Evolutionary conservation across 2,888 invertebrate genomes (phyloP).

Genomic region (Thumatha senex): DNA sequence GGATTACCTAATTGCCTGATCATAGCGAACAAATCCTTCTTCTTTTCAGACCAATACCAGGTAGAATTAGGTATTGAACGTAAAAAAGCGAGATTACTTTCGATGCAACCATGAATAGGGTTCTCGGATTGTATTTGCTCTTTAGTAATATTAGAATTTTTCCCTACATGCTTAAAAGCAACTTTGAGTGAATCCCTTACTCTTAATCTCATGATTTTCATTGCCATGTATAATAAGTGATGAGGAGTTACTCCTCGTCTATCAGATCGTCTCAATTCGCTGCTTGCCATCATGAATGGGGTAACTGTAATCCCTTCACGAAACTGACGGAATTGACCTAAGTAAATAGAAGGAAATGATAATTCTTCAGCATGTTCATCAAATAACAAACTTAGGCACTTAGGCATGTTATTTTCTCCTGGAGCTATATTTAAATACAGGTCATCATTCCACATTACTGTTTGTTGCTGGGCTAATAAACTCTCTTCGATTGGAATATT

Average conservation of each 20-base stretch:
- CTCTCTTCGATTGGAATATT: slow-evolving; percentile 7
- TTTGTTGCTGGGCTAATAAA: slow-evolving; percentile 27
- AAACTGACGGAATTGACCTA: not conserved
- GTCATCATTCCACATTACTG: slow-evolving; percentile 25
- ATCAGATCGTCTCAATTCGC: not conserved
- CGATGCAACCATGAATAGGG: not conserved
- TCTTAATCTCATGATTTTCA: not conserved
- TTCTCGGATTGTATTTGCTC: not conserved
- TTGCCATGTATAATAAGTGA: not conserved
- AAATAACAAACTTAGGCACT: slow-evolving; percentile 37
- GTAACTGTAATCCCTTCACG: not conserved
- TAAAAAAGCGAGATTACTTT: slow-evolving; percentile 40
- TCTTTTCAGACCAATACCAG: slow-evolving; percentile 42
- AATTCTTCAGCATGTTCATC: slow-evolving; percentile 53
- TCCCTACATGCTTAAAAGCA: not conserved
- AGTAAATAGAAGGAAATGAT: slow-evolving; percentile 39
- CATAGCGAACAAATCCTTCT: slow-evolving; percentile 50
- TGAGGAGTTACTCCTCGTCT: not conserved
- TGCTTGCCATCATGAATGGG: not conserved
- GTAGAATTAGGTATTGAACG: slow-evolving; percentile 42
- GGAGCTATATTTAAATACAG: slow-evolving; percentile 20
- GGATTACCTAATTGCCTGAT: slow-evolving; percentile 52
- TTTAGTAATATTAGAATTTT: not conserved
- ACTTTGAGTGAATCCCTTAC: not conserved
- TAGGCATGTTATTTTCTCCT: slow-evolving; percentile 19